These are phyloP conservation scores for Gallinago jamesoni DNA, from an alignment of 2,113 vertebrate species.

Conservation along the genomic window DNA sequence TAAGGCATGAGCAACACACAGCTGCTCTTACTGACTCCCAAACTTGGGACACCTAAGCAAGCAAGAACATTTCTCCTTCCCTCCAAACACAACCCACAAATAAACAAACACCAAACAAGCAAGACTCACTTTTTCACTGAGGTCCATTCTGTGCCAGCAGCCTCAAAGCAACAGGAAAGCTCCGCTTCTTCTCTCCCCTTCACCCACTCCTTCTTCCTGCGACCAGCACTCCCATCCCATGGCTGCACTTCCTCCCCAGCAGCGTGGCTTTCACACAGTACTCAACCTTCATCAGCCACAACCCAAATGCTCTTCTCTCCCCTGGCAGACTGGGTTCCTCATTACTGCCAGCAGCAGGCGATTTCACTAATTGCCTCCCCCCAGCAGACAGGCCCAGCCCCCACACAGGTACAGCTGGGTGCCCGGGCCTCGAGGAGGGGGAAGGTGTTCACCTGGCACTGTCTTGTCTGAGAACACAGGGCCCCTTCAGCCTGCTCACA, in stretches of 20 bases:
- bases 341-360: not conserved
- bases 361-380: not conserved
- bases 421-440: accelerated
- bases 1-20: accelerated
- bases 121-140: not conserved
- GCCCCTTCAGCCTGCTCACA: not conserved
- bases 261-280: accelerated
- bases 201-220: too few species aligned
- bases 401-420: not conserved
- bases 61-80: not conserved
- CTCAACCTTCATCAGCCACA: accelerated
- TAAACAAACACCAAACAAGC: not conserved
- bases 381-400: not conserved
- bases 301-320: too few species aligned
- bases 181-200: too few species aligned
- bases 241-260: not conserved
- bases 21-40: not conserved
- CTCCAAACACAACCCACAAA: not conserved
- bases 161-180: not conserved
- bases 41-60: not conserved
- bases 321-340: not conserved
- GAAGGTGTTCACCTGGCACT: accelerated
- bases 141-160: not conserved
- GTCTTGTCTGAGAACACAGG: not conserved
- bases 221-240: accelerated